Percentiles rank a stretch among this genome's conserved stretches.
Evolutionary conservation across 1,140 invertebrate species (phyloP).

Genomic region (Drosophila pseudoananassae): DNA sequence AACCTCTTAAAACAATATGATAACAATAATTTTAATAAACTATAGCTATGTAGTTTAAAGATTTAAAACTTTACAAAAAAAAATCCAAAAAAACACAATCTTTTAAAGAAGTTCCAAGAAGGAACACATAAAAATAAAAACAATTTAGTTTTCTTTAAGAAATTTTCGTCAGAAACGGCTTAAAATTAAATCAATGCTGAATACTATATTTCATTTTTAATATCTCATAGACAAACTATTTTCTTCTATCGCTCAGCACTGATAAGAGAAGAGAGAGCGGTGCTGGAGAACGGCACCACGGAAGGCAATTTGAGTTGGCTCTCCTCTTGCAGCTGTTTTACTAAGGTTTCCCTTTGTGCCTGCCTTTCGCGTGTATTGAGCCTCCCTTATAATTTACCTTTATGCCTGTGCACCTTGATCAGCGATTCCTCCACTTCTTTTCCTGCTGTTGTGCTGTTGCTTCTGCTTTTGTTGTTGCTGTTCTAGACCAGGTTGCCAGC

Average conservation of each 20-base stretch:
- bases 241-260: neutral
- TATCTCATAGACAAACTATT: neutral
- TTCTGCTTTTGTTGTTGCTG: slow-evolving; percentile 32
- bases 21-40: too few relatives aligned
- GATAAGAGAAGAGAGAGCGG: slow-evolving; percentile 19
- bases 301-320: slow-evolving; percentile 5
- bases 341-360: slow-evolving; percentile 73
- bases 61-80: too few relatives aligned
- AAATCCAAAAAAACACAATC: too few relatives aligned
- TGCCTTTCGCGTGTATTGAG: slow-evolving; percentile 70
- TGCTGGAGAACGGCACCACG: neutral
- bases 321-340: slow-evolving; percentile 74
- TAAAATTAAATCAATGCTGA: too few relatives aligned
- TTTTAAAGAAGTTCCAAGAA: too few relatives aligned
- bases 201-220: neutral
- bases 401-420: slow-evolving; percentile 68
- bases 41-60: too few relatives aligned
- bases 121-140: too few relatives aligned
- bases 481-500: slow-evolving; percentile 63
- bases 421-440: slow-evolving; percentile 31
- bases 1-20: too few relatives aligned
- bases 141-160: too few relatives aligned
- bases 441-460: slow-evolving; percentile 30
- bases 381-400: slow-evolving; percentile 71
- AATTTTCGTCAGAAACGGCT: too few relatives aligned